Evolutionary conservation across 2,113 vertebrate species (phyloP), one percentile per base, ranked within the genome.

Genomic region (Clinocottus analis): DNA sequence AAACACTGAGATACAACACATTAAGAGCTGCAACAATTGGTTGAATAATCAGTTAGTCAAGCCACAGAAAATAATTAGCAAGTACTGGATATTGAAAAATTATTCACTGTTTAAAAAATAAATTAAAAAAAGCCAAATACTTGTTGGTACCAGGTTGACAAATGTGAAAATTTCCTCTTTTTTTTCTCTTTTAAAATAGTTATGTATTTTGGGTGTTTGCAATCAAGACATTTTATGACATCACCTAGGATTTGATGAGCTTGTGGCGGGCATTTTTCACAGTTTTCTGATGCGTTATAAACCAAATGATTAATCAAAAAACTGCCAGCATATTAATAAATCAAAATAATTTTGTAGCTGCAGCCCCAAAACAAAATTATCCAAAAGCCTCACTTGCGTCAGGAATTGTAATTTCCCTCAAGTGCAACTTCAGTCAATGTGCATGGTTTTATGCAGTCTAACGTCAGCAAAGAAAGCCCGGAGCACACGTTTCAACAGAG

Each of bases 351-450:
- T 0, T 1, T 13, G n/a, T 33, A 58, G 17, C 5, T 41, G 25
- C 19, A 85, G 71, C 65, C 11, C 11, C 23, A 25, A 3, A 55
- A 33, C 27, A 75, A 60, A 64, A 60, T 35, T 31, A 60, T 37
- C 14, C 3, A 14, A 47, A 77, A 55, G 29, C 7, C 56, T 45
- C 27, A 29, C 23, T 72, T 39, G 27, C 2, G 1, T 31, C n/a
- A 6, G n/a, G 5, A 62, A 3, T 11, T 21, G 6, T 51, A 17
- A 53, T 53, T 33, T 63, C 23, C 23, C 3, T 62, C 16, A 75
- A 65, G 27, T 7, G 63, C 13, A 74, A 21, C n/a, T 47, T 68
- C 17, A 71, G 63, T 66, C 31, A 9, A 17, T 41, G 41, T 31
- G 23, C 23, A 43, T 29, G 23, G 12, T 29, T 41, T 11, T 37